Conservation (phyloP, 1,140 invertebrate genomes). For the Conus ventricosus region DNA sequence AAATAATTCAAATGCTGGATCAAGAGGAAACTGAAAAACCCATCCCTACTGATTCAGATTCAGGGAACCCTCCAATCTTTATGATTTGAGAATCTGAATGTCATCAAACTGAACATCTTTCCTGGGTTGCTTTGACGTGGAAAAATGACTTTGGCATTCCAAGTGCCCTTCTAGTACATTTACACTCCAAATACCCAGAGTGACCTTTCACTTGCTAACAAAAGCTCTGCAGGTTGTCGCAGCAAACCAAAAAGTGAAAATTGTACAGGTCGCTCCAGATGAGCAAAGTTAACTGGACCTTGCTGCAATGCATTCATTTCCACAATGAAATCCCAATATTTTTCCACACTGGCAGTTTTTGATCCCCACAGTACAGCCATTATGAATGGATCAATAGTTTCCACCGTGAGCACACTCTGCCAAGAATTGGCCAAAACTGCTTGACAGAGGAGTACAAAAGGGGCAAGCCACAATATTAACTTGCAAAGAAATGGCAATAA, state of each 20-base stretch:
- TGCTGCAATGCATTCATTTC: slow-evolving; percentile 42
- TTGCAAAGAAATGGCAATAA: neutral
- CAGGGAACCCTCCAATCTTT: slow-evolving; percentile 59
- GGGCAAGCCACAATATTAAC: slow-evolving; percentile 34
- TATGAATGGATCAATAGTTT: slow-evolving; percentile 35
- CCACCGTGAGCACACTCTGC: slow-evolving; percentile 36
- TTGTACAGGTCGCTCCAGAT: slow-evolving; percentile 39
- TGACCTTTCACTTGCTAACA: slow-evolving; percentile 68
- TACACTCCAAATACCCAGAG: slow-evolving; percentile 52
- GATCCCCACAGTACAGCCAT: slow-evolving; percentile 57
- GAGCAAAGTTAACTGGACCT: slow-evolving; percentile 39
- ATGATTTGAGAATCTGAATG: slow-evolving; percentile 63
- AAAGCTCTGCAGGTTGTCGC: slow-evolving; percentile 73
- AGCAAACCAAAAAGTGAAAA: slow-evolving; percentile 59
- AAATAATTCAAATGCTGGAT: slow-evolving; percentile 74
- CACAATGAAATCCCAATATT: slow-evolving; percentile 58
- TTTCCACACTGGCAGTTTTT: slow-evolving; percentile 56
- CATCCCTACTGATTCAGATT: slow-evolving; percentile 58
- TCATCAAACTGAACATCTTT: slow-evolving; percentile 55
- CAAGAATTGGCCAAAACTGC: slow-evolving; percentile 55
- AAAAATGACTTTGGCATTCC: slow-evolving; percentile 48
- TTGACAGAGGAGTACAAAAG: slow-evolving; percentile 29
- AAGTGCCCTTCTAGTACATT: slow-evolving; percentile 46
- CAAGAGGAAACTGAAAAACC: slow-evolving; percentile 67
- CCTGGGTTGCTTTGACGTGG: slow-evolving; percentile 42